A percentile compares a stretch with the other conserved stretches of the same genome.
These are phyloP conservation scores for Hirundo rustica DNA, from an alignment of 2,797 vertebrate species.

Conservation along the genomic window DNA sequence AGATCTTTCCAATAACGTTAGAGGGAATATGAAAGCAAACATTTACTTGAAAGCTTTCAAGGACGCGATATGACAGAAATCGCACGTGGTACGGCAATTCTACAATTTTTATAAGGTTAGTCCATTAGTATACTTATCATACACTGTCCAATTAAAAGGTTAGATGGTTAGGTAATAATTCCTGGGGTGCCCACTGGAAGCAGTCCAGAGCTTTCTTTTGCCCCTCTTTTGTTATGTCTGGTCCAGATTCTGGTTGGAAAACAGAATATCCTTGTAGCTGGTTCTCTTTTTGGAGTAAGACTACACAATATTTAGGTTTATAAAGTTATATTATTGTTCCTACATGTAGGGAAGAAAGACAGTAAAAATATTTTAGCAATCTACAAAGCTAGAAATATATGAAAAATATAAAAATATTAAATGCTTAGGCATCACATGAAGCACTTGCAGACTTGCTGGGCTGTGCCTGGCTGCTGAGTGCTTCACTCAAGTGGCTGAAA, in stretches of 20 bases:
- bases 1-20: neutral
- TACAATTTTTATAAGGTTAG: neutral
- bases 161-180: neutral
- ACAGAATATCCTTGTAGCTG: neutral
- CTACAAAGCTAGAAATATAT: neutral
- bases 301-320: neutral
- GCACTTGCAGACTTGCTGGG: neutral
- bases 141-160: neutral
- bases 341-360: neutral
- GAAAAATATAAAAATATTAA: neutral
- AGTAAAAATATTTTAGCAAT: neutral
- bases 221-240: neutral
- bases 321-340: neutral
- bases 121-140: neutral
- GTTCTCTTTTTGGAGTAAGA: neutral
- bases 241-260: neutral
- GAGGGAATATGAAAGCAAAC: neutral
- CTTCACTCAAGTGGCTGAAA: neutral
- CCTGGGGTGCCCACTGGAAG: neutral
- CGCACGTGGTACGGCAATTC: accelerated
- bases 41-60: neutral
- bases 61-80: neutral
- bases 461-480: neutral
- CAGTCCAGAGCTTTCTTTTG: neutral
- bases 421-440: neutral